Percentiles rank a stretch among this genome's conserved stretches.
phyloP scores from a whole-genome alignment of 2,113 vertebrate species.

The Cyanocitta stelleri region DNA sequence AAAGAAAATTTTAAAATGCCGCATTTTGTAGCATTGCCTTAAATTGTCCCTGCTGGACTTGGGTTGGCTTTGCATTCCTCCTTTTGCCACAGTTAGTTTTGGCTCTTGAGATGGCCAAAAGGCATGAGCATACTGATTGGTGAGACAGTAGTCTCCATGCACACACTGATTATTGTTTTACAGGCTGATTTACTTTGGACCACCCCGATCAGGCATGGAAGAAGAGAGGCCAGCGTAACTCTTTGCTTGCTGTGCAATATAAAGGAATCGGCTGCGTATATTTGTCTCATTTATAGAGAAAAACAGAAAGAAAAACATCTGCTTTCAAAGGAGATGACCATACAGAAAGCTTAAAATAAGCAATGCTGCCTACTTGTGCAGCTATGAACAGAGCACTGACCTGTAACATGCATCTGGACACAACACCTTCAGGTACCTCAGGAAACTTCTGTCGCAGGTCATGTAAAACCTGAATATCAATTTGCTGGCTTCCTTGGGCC shows the following conservation, averaged over 20 bases:
- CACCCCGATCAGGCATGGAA: background rate
- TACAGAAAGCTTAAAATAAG: background rate
- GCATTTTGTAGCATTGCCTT: background rate
- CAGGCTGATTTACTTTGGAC: background rate
- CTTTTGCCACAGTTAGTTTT: background rate
- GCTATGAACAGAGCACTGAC: slow-evolving; percentile 73
- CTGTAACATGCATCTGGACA: slow-evolving; percentile 98
- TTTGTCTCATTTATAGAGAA: background rate
- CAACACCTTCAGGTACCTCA: slow-evolving; percentile 96
- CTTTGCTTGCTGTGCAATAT: background rate
- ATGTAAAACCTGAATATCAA: slow-evolving; percentile 99
- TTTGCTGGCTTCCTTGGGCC: slow-evolving; percentile 99
- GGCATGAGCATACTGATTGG: background rate
- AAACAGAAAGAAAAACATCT: background rate
- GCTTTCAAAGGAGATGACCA: background rate
- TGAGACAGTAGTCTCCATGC: background rate
- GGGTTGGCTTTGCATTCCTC: background rate
- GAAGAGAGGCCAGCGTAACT: background rate
- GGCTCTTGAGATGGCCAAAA: background rate
- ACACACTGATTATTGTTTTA: background rate
- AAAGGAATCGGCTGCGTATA: background rate
- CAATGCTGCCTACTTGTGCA: background rate
- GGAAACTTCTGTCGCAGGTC: slow-evolving; percentile 99
- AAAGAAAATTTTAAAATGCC: background rate
- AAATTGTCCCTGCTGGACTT: background rate